phyloP scores from a whole-genome alignment of 2,888 invertebrate species.

The Uropetala carovei region DNA sequence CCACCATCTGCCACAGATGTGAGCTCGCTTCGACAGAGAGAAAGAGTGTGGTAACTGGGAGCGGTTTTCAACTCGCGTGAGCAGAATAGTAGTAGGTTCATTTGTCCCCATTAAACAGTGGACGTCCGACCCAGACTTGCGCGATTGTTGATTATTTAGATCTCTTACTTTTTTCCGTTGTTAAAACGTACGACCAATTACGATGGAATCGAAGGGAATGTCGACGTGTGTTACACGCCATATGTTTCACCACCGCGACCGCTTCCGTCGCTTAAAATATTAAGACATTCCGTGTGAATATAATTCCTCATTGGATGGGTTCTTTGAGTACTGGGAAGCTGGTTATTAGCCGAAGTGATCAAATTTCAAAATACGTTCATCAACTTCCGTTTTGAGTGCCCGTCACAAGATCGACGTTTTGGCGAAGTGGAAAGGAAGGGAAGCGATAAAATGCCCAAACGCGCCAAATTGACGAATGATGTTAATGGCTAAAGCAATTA shows the following conservation, averaged over 20 bases:
- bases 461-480: neutral
- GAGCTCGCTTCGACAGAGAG: neutral
- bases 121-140: neutral
- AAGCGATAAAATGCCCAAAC: neutral
- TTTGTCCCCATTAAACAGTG: neutral
- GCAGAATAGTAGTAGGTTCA: neutral
- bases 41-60: neutral
- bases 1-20: neutral
- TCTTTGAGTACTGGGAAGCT: too few relatives aligned
- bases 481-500: neutral
- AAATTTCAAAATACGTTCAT: too few relatives aligned
- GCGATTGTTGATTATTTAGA: neutral
- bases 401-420: too few relatives aligned
- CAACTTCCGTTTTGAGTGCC: too few relatives aligned
- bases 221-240: too few relatives aligned
- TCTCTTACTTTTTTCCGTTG: neutral
- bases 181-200: too few relatives aligned
- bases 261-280: too few relatives aligned
- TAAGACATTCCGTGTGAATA: too few relatives aligned
- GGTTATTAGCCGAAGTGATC: too few relatives aligned
- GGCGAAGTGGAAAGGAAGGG: neutral
- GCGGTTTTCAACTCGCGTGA: neutral
- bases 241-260: too few relatives aligned
- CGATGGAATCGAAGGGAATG: too few relatives aligned
- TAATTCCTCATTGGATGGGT: too few relatives aligned